Conservation (phyloP, 1,140 invertebrate genomes). For the Telenomus remus region DNA sequence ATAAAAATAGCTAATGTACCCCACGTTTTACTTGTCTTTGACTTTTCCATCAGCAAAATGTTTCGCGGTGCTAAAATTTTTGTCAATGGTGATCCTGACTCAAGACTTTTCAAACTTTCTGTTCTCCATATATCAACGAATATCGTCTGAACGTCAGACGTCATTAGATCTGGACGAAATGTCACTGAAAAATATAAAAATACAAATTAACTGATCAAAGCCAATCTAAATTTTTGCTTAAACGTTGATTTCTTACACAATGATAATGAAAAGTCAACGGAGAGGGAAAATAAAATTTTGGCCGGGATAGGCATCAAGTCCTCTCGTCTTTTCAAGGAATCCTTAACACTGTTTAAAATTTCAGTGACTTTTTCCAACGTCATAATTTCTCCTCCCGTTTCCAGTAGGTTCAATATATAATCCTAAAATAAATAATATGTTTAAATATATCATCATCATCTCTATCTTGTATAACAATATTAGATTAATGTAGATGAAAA, state of each 20-base stretch:
- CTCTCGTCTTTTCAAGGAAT: conserved; percentile 60
- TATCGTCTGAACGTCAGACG: conserved; percentile 57
- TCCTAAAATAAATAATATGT: conserved; percentile 50
- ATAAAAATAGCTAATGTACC: conserved; percentile 64
- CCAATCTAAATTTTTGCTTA: neutral
- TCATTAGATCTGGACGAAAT: conserved; percentile 64
- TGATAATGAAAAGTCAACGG: conserved; percentile 67
- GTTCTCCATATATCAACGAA: conserved; percentile 71
- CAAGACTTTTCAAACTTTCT: conserved; percentile 39
- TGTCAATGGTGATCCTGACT: conserved; percentile 59
- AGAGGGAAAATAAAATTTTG: conserved; percentile 62
- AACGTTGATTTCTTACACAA: conserved; percentile 60
- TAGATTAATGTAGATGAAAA: too few relatives aligned
- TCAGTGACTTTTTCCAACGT: conserved; percentile 47
- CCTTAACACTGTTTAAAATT: conserved; percentile 56
- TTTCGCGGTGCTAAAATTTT: conserved; percentile 72
- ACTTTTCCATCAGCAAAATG: conserved; percentile 68
- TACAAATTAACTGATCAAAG: conserved; percentile 17
- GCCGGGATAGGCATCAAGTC: conserved; percentile 61
- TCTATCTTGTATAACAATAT: neutral
- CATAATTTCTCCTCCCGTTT: conserved; percentile 59
- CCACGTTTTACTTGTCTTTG: conserved; percentile 61
- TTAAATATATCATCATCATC: neutral
- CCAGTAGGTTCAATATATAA: conserved; percentile 66
- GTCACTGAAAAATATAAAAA: conserved; percentile 59